Evolutionary conservation across 2,888 invertebrate genomes (phyloP).

Genomic region (Apotomis turbidana): DNA sequence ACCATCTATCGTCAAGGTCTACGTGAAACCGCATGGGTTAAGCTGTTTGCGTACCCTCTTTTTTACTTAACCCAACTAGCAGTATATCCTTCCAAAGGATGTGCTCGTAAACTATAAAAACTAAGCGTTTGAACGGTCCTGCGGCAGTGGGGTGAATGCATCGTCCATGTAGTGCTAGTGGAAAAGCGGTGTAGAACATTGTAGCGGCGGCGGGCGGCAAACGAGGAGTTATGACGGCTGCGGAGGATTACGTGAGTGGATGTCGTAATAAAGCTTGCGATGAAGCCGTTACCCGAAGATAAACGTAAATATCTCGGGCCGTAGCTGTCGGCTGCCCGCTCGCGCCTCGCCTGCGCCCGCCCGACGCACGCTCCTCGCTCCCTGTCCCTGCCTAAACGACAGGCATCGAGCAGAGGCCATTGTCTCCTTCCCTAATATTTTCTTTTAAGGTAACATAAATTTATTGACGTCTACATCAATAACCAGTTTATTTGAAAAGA

Average conservation of each 20-base stretch:
- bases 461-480: neutral
- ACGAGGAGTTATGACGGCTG: conserved; percentile 82
- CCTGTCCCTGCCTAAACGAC: conserved; percentile 40
- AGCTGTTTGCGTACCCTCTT: conserved; percentile 17
- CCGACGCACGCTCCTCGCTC: conserved; percentile 49
- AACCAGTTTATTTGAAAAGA: too few species aligned
- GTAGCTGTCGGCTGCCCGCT: conserved; percentile 65
- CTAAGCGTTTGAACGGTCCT: conserved; percentile 38
- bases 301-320: conserved; percentile 82
- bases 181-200: conserved; percentile 76
- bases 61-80: conserved; percentile 21
- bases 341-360: conserved; percentile 51
- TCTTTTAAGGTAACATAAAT: neutral
- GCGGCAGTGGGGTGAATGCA: conserved; percentile 57
- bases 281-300: conserved; percentile 83
- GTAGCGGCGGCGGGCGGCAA: conserved; percentile 71
- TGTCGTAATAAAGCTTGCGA: conserved; percentile 84
- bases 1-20: neutral
- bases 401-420: conserved; percentile 2
- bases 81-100: conserved; percentile 24
- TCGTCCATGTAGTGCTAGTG: conserved; percentile 62
- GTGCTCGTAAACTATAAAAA: conserved; percentile 41
- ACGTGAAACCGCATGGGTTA: neutral
- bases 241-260: conserved; percentile 84
- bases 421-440: neutral